Percentiles rank a stretch among this genome's conserved stretches.
Conservation (phyloP, 2,113 vertebrate species). For the Macrotis lagotis region DNA sequence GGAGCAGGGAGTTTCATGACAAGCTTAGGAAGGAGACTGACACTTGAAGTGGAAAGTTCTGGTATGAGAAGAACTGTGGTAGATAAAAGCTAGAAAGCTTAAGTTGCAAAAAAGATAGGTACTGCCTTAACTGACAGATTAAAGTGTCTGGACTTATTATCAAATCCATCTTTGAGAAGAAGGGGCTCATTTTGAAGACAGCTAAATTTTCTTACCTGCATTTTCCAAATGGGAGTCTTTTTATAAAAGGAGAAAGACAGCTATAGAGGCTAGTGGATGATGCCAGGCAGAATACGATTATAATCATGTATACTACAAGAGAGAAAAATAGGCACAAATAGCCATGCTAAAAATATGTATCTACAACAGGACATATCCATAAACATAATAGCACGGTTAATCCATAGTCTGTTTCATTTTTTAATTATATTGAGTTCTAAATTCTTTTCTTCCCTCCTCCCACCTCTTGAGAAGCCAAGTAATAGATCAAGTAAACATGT, state of each 20-base stretch:
- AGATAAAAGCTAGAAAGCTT: background rate
- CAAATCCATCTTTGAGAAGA: background rate
- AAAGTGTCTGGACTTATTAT: background rate
- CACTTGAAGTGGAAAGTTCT: background rate
- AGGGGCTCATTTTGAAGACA: background rate
- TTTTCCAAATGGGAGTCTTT: constrained; percentile 91
- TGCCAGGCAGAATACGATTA: constrained; percentile 94
- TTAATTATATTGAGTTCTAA: background rate
- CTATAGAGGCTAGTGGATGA: constrained; percentile 95
- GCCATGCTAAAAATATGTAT: background rate
- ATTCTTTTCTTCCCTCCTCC: background rate
- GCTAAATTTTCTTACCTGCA: constrained; percentile 88
- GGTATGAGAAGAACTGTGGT: background rate
- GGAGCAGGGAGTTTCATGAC: background rate
- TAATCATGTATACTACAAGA: constrained; percentile 91
- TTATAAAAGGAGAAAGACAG: constrained; percentile 92
- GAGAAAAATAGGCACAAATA: constrained; percentile 36
- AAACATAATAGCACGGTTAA: background rate
- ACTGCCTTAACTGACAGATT: background rate
- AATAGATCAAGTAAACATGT: background rate
- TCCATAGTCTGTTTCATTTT: too few relatives aligned
- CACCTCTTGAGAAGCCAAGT: background rate
- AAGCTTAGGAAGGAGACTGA: background rate
- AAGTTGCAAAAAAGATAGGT: background rate
- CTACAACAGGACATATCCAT: background rate